A percentile compares a stretch with the other conserved stretches of the same genome.
phyloP scores from a whole-genome alignment of 2,113 vertebrate species.

The Ondatra zibethicus region DNA sequence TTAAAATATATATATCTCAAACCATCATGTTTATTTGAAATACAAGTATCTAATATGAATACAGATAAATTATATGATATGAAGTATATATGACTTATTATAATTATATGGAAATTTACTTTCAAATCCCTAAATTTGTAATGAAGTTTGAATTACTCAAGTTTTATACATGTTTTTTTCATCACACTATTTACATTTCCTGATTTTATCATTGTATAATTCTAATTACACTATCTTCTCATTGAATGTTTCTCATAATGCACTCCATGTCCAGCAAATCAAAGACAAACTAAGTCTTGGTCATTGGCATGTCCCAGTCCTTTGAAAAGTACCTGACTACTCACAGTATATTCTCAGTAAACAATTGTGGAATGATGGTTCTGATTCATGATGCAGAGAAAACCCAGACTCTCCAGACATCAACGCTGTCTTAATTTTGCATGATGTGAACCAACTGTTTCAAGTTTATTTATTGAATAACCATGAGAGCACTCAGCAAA shows the following conservation, averaged over 20 bases:
- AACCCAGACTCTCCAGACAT: background rate
- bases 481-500: background rate
- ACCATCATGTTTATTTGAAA: background rate
- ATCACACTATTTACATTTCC: background rate
- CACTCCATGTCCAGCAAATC: background rate
- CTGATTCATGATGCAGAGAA: background rate
- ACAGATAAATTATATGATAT: background rate
- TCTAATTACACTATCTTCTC: background rate
- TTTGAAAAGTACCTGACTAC: background rate
- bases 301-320: background rate
- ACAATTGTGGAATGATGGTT: background rate
- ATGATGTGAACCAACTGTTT: background rate
- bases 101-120: background rate
- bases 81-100: background rate
- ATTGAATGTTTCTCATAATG: background rate
- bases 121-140: slow-evolving; percentile 19
- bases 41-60: background rate
- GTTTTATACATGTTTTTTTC: background rate
- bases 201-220: background rate
- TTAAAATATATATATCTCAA: background rate
- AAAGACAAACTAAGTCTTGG: background rate
- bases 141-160: background rate
- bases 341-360: background rate
- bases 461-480: background rate
- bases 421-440: background rate